Evolutionary conservation across 2,888 invertebrate genomes (phyloP), one percentile per base, ranked within the genome.

Genomic region (Synanthedon formicaeformis): DNA sequence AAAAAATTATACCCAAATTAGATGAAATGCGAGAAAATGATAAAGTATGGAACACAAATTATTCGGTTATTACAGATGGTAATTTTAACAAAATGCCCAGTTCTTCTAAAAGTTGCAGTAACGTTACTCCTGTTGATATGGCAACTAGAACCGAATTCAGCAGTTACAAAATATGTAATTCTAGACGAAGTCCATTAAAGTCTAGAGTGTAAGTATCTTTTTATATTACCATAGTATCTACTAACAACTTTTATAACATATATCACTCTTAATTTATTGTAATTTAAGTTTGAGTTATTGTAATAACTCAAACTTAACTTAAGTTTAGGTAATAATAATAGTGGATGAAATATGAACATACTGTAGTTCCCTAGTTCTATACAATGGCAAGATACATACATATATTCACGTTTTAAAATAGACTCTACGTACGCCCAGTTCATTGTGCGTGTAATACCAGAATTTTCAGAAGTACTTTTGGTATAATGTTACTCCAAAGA

Each of bases 11-110:
- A 61, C 86, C 86, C 45, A 86, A 85, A 67, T 65, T 87, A 61
- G 85, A 87, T 64, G 84, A 86, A 75, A 84, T 86, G 81, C 75
- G 81, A 40, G 83, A 86, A 60, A 72, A 76, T 50, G 86, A 85
- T 60, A 73, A 74, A 57, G 51, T 84, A 58, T 86, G 85, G 82
- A 66, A 71, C 16, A 72, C 73, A 58, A 73, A 67, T 57, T 52
- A 59, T 50, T 56, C 67, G 48, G 53, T 71, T 50, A 54, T 65
- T 40, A 85, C 67, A 52, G 86, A 86, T 67, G 73, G 71, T 41
- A 87, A 87, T 64, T 83, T 70, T 45, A 87, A 86, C 67, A 79
- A 81, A 65, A 71, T 86, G 61, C 61, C 69, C 3, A 70, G 63
- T 61, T 61, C 68, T 4, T 58, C 59, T 48, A 55, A 51, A 41